These are phyloP conservation scores for Scomber scombrus DNA, from an alignment of 2,113 vertebrate species.

Conservation along the genomic window DNA sequence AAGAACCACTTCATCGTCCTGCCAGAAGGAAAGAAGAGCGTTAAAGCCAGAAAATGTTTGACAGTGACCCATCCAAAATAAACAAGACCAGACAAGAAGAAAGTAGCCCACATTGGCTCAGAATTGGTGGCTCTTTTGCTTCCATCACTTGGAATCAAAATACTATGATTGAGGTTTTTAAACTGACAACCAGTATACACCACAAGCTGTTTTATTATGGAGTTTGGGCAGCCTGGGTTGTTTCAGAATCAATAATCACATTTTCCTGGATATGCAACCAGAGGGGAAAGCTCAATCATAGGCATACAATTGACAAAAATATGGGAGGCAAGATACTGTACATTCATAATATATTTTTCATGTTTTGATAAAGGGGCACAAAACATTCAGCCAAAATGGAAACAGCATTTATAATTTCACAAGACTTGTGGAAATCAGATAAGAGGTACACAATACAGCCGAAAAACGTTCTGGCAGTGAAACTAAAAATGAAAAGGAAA, in stretches of 20 bases:
- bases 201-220: not conserved
- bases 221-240: not conserved
- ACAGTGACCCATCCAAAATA: constrained; percentile 23
- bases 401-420: not conserved
- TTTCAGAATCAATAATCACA: not conserved
- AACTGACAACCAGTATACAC: not conserved
- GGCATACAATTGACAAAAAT: no score
- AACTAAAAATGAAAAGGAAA: not conserved
- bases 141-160: not conserved
- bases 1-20: constrained; percentile 99
- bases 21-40: constrained; percentile 57
- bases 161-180: not conserved
- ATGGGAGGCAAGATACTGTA: no score
- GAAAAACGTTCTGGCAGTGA: not conserved
- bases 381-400: not conserved
- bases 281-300: not conserved
- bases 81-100: constrained; percentile 12
- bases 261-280: not conserved
- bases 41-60: constrained; percentile 19
- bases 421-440: not conserved
- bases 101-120: not conserved
- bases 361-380: not conserved
- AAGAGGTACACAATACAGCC: not conserved
- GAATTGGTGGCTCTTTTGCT: not conserved
- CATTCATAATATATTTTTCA: not conserved